A percentile compares a stretch with the other conserved stretches of the same genome.
Evolutionary conservation across 2,888 invertebrate species (phyloP).

Genomic region (Ophioninae sp.): DNA sequence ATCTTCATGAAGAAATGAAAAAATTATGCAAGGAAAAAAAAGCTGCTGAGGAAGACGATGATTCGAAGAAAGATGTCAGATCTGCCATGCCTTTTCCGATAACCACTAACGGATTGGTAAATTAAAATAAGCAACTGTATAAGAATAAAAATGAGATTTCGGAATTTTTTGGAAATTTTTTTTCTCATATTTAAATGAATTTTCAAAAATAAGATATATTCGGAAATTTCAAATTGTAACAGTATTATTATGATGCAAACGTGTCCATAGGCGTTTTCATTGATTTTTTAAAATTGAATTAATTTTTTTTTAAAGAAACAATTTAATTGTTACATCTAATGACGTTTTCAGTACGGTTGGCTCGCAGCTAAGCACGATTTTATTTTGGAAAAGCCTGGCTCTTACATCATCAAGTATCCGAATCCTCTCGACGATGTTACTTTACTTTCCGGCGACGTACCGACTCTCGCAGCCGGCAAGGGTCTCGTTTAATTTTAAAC

Average conservation of each 20-base stretch:
- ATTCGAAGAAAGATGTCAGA: constrained; percentile 62
- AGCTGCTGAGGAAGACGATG: constrained; percentile 12
- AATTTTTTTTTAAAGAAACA: neutral
- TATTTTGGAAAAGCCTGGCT: constrained; percentile 71
- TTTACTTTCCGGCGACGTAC: constrained; percentile 68
- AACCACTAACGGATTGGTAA: constrained; percentile 68
- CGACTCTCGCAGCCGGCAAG: constrained; percentile 70
- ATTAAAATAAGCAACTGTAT: neutral
- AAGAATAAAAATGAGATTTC: no score
- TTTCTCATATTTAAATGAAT: neutral
- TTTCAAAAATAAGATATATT: neutral
- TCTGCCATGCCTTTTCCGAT: constrained; percentile 69
- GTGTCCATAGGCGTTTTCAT: neutral
- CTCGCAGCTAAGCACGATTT: constrained; percentile 72
- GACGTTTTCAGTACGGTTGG: constrained; percentile 73
- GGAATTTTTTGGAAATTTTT: no score
- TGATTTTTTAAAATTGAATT: neutral
- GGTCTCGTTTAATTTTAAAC: constrained; percentile 64
- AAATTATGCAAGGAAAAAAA: constrained; percentile 66
- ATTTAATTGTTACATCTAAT: neutral
- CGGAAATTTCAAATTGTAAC: neutral
- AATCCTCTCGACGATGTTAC: constrained; percentile 69
- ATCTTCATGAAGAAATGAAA: constrained; percentile 64
- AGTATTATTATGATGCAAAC: neutral
- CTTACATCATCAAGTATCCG: constrained; percentile 65